Conservation (phyloP, 2,797 vertebrate species). For the Danio tinwini region DNA sequence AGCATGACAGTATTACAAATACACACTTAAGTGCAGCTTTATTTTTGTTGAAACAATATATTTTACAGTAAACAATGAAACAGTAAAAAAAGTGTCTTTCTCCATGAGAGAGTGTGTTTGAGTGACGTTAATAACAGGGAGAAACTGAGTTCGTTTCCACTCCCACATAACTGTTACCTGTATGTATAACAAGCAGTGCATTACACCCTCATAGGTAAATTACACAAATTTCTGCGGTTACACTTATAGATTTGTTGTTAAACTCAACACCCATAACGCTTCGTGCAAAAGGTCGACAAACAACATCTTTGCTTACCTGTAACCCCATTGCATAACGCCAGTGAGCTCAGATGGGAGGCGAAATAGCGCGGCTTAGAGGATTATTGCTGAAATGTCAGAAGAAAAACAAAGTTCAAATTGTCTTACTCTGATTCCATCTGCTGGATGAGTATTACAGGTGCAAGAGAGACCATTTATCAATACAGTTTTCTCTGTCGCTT, state of each 20-base stretch:
- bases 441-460: constrained; percentile 5
- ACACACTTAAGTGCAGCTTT: too few species aligned
- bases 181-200: constrained; percentile 30
- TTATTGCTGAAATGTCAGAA: not conserved
- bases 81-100: too few species aligned
- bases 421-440: constrained; percentile 30
- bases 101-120: too few species aligned
- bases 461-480: not conserved
- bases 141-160: constrained; percentile 16
- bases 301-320: constrained; percentile 9
- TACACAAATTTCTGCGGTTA: constrained; percentile 33
- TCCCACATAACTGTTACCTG: constrained; percentile 37
- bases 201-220: constrained; percentile 33
- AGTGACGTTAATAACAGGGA: not conserved
- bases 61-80: too few species aligned
- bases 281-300: constrained; percentile 14
- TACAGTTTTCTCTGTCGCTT: too few species aligned
- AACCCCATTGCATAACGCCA: not conserved
- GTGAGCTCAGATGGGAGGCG: not conserved
- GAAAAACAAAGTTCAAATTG: not conserved
- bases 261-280: constrained; percentile 16
- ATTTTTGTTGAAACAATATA: too few species aligned
- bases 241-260: constrained; percentile 38
- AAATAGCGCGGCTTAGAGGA: constrained; percentile 22
- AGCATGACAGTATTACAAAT: not conserved